Percentiles rank a stretch among this genome's conserved stretches.
Conservation (phyloP, 2,888 invertebrate genomes). For the Alitta virens region DNA sequence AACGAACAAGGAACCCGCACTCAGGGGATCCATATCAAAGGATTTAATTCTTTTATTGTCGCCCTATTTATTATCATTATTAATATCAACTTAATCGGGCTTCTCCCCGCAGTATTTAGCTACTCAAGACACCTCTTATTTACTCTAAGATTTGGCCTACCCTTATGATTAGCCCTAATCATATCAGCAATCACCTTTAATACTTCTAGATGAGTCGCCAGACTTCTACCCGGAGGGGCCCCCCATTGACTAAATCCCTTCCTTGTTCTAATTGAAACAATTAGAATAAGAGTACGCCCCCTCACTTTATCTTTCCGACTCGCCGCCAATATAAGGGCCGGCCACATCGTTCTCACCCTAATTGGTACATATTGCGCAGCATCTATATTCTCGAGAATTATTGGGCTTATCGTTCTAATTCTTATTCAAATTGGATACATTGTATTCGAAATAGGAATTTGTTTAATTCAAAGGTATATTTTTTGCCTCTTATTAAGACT, state of each 20-base stretch:
- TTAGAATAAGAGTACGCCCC: conserved; percentile 72
- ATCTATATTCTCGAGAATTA: conserved; percentile 2
- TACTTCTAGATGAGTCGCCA: conserved; percentile 66
- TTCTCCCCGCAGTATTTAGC: conserved; percentile 73
- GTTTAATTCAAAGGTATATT: conserved; percentile 35
- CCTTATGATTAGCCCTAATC: conserved; percentile 69
- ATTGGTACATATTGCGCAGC: conserved; percentile 53
- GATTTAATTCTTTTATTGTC: conserved; percentile 60
- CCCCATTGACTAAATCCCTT: conserved; percentile 68
- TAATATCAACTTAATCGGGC: conserved; percentile 69
- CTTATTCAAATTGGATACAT: conserved; percentile 22
- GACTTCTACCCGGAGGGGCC: conserved; percentile 70
- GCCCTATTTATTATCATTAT: conserved; percentile 65
- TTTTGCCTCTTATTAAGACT: conserved; percentile 31
- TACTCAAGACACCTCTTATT: conserved; percentile 67
- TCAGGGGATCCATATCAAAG: conserved; percentile 56
- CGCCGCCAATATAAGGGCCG: conserved; percentile 77
- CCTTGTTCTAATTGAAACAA: conserved; percentile 74
- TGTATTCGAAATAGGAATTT: conserved; percentile 34
- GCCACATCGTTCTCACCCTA: conserved; percentile 68
- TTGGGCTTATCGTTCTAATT: conserved; percentile 1
- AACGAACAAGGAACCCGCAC: conserved; percentile 59
- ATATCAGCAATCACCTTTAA: conserved; percentile 67
- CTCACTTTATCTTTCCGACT: conserved; percentile 70
- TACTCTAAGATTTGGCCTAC: conserved; percentile 64